Conservation (phyloP, 2,797 vertebrate genomes). For the Atherinosoma microstoma region DNA sequence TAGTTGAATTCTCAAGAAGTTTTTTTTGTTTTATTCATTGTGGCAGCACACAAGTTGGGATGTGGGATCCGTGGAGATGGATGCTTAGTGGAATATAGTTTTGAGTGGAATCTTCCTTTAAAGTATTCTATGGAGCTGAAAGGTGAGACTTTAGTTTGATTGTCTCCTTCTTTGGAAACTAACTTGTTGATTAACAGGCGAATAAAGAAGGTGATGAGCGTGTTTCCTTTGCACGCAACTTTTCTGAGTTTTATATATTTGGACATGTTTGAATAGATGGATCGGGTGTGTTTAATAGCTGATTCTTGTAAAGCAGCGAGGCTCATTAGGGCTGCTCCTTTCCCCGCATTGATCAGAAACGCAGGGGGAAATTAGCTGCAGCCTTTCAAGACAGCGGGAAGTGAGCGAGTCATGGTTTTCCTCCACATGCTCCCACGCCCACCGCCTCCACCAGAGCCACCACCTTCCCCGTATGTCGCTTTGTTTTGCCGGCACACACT, state of each 20-base stretch:
- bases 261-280: constrained; percentile 10
- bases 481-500: constrained; percentile 47
- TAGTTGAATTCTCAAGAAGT: constrained; percentile 56
- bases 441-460: constrained; percentile 1
- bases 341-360: constrained; percentile 35
- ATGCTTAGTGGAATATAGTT: constrained; percentile 31
- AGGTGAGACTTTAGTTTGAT: constrained; percentile 58
- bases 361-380: constrained; percentile 20
- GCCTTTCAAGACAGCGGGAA: constrained; percentile 36
- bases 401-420: background rate
- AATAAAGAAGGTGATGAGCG: background rate
- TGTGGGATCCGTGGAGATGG: constrained; percentile 29
- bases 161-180: background rate
- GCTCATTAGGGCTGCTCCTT: constrained; percentile 38
- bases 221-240: constrained; percentile 16
- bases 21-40: constrained; percentile 15
- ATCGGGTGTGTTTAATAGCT: background rate
- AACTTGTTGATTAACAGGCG: constrained; percentile 63
- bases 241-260: constrained; percentile 14
- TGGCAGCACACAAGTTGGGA: constrained; percentile 39
- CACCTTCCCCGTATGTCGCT: constrained; percentile 40
- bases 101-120: constrained; percentile 29
- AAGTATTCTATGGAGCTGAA: constrained; percentile 33
- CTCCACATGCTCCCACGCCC: background rate
- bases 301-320: background rate